Evolutionary conservation across 2,113 vertebrate species (phyloP).

Genomic region (Aythya baeri): DNA sequence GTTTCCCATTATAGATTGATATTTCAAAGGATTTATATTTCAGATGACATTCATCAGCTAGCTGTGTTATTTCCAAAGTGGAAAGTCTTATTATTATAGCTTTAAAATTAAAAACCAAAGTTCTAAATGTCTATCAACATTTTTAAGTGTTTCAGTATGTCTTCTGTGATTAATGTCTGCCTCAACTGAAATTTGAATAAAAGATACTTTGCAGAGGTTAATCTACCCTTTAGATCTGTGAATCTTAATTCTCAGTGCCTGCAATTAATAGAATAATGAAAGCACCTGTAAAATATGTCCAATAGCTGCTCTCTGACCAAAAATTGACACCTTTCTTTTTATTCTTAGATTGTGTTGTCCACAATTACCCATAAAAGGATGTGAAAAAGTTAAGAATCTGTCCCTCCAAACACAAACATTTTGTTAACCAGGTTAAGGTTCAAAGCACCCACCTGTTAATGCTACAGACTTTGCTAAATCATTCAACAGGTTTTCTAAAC

Average conservation of each 20-base stretch:
- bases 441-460: background rate
- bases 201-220: background rate
- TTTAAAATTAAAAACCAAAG: background rate
- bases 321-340: background rate
- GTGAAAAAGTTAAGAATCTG: background rate
- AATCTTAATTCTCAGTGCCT: background rate
- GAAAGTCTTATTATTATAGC: background rate
- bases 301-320: background rate
- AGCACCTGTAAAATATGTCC: background rate
- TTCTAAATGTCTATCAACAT: background rate
- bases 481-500: background rate
- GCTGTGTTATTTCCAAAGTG: background rate
- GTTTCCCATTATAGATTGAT: background rate
- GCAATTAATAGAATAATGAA: constrained; percentile 12
- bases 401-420: background rate
- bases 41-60: background rate
- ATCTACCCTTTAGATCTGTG: background rate
- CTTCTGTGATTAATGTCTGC: background rate
- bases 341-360: background rate
- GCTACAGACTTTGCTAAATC: background rate
- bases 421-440: background rate
- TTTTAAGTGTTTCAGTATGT: background rate
- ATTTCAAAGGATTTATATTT: background rate
- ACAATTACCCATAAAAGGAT: background rate
- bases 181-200: background rate